phyloP scores from a whole-genome alignment of 2,113 vertebrate genomes.

The Strigops habroptila region DNA sequence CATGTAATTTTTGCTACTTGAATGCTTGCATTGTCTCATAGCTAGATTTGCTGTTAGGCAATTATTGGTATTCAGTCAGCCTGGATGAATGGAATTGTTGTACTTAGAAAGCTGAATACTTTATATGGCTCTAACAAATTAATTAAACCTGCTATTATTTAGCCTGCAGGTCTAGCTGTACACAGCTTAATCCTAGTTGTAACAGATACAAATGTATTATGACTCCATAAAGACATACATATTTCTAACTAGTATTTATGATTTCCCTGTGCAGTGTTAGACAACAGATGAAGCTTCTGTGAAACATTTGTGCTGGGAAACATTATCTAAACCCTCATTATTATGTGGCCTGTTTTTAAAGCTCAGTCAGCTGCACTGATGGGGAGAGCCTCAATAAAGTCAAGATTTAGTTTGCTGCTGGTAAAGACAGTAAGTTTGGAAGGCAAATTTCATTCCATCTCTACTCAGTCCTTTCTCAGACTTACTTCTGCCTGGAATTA shows the following conservation, averaged over 20 bases:
- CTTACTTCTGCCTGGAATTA: background rate
- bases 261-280: background rate
- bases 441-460: background rate
- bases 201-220: constrained; percentile 21
- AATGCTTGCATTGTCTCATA: constrained; percentile 28
- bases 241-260: constrained; percentile 16
- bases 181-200: background rate
- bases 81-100: constrained; percentile 28
- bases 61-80: background rate
- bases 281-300: constrained; percentile 26
- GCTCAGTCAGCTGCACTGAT: background rate
- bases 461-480: background rate
- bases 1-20: background rate
- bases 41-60: background rate
- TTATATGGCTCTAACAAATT: constrained; percentile 13
- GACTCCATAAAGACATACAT: background rate
- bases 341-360: background rate
- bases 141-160: constrained; percentile 45
- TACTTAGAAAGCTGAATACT: background rate
- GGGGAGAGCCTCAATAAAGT: background rate
- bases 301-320: background rate
- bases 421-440: background rate
- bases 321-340: background rate
- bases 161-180: constrained; percentile 5
- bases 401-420: background rate